Percentiles rank a stretch among this genome's conserved stretches.
These are phyloP conservation scores for Synodontis membranacea DNA, from an alignment of 2,113 vertebrate species.

Conservation along the genomic window DNA sequence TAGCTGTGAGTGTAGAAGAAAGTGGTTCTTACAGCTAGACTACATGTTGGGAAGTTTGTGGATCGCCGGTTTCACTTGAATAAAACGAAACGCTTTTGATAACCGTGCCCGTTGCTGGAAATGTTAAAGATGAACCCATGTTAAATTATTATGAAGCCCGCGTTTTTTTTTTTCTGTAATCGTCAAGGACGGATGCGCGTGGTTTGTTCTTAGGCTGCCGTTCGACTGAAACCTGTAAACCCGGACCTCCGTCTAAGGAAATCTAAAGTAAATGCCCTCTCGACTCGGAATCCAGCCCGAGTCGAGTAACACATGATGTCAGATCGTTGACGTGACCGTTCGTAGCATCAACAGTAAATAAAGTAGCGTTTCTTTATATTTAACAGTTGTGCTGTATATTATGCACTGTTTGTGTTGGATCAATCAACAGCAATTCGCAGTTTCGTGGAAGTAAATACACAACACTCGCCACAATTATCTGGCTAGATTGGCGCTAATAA, in stretches of 20 bases:
- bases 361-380: too few relatives aligned
- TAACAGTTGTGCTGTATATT: too few relatives aligned
- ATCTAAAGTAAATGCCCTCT: not conserved
- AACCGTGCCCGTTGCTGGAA: not conserved
- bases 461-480: not conserved
- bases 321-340: not conserved
- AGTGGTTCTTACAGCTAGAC: constrained; percentile 5
- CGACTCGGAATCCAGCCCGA: not conserved
- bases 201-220: not conserved
- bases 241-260: not conserved
- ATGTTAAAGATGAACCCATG: not conserved
- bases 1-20: not conserved
- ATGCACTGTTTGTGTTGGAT: too few relatives aligned
- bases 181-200: too few relatives aligned
- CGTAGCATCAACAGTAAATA: not conserved
- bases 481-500: not conserved
- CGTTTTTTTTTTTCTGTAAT: not conserved
- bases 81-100: not conserved
- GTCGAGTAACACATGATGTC: not conserved
- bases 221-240: not conserved
- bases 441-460: not conserved
- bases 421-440: not conserved
- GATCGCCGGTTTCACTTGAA: not conserved
- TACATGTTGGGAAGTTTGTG: not conserved
- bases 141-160: not conserved